Conservation (phyloP, 2,797 vertebrate species). For the Sebastiscus tertius region DNA sequence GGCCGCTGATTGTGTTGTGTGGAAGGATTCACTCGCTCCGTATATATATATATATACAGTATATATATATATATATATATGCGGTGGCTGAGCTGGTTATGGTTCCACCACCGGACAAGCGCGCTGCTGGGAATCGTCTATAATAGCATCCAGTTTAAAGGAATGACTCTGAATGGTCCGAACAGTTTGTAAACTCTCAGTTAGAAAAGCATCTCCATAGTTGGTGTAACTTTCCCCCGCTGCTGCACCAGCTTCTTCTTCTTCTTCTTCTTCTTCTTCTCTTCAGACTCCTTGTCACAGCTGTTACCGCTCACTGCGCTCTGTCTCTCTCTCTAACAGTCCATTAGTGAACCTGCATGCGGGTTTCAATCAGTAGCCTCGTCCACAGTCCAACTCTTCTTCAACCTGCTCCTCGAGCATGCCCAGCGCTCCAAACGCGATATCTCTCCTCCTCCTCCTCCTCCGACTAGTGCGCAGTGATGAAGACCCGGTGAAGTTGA, state of each 20-base stretch:
- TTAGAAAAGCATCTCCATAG: slow-evolving; percentile 62
- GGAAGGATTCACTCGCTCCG: slow-evolving; percentile 52
- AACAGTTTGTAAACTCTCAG: slow-evolving; percentile 48
- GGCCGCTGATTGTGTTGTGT: slow-evolving; percentile 34
- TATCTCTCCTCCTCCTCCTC: slow-evolving; percentile 28
- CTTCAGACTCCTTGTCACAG: slow-evolving; percentile 26
- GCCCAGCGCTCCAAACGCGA: slow-evolving; percentile 49
- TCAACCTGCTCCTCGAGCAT: slow-evolving; percentile 22
- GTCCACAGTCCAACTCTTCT: slow-evolving; percentile 51
- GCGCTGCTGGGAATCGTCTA: slow-evolving; percentile 31
- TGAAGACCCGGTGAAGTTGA: slow-evolving; percentile 67
- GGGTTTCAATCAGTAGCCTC: slow-evolving; percentile 14
- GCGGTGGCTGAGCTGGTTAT: slow-evolving; percentile 46
- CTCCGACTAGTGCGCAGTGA: slow-evolving; percentile 60
- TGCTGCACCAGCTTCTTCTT: slow-evolving; percentile 40
- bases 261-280: background rate
- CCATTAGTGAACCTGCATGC: slow-evolving; percentile 18
- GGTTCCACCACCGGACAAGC: slow-evolving; percentile 60
- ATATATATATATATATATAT: no score
- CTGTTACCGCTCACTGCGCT: slow-evolving; percentile 5
- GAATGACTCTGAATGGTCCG: slow-evolving; percentile 30
- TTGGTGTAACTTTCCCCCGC: slow-evolving; percentile 71
- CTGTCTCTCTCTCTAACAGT: slow-evolving; percentile 34
- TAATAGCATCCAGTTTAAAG: slow-evolving; percentile 56
- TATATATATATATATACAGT: slow-evolving; percentile 27